phyloP scores from a whole-genome alignment of 1,140 invertebrate species.

The Zelostemma sp. region DNA sequence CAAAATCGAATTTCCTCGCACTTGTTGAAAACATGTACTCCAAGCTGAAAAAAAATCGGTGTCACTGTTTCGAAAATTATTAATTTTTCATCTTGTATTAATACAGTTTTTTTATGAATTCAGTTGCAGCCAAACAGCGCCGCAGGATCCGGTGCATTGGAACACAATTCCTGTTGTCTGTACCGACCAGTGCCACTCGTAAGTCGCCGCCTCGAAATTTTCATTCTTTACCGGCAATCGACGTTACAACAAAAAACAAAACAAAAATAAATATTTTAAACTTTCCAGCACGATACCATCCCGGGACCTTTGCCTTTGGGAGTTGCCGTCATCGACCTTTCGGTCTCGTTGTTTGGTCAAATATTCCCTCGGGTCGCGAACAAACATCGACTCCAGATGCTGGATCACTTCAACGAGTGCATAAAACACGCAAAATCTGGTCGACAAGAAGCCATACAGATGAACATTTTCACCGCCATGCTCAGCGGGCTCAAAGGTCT shows the following conservation, averaged over 20 bases:
- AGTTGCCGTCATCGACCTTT: conserved; percentile 96
- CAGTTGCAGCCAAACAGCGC: conserved; percentile 92
- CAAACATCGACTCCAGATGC: conserved; percentile 96
- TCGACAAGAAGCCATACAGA: conserved; percentile 94
- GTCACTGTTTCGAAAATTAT: background rate
- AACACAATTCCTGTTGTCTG: conserved; percentile 94
- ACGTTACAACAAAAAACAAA: no score
- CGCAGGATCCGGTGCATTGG: conserved; percentile 93
- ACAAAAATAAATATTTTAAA: background rate
- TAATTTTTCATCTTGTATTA: conserved; percentile 2
- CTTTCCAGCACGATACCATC: conserved; percentile 72
- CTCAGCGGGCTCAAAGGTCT: conserved; percentile 90
- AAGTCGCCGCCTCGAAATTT: conserved; percentile 49
- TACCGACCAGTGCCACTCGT: conserved; percentile 79
- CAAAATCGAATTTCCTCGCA: no score
- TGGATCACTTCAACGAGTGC: conserved; percentile 96
- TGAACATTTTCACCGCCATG: conserved; percentile 96
- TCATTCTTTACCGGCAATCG: conserved; percentile 7
- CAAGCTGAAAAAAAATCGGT: background rate
- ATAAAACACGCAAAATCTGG: conserved; percentile 92
- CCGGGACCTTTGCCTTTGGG: conserved; percentile 93
- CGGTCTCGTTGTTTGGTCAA: conserved; percentile 92
- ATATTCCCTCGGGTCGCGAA: conserved; percentile 95
- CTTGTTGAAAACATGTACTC: no score
- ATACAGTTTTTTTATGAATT: conserved; percentile 26